Base-by-base conservation (phyloP, 2,888 invertebrate species). In the Metopia argyrocephala region DNA sequence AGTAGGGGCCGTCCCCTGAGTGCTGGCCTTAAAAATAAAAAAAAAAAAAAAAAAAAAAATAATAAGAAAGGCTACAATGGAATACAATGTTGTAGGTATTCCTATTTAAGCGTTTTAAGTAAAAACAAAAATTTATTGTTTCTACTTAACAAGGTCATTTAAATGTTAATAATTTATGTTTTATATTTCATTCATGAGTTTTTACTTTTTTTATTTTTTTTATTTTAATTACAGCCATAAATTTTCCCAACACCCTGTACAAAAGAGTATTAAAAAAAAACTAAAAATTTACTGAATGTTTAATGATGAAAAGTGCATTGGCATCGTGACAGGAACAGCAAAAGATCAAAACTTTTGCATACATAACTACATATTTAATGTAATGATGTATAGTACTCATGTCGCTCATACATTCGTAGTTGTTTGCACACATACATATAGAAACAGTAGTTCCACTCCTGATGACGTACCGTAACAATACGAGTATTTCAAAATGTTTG, bases 71-170 rank as follows among this genome's bases (percentile, higher is more conserved):
- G n/a, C n/a, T n/a, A n/a, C n/a, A n/a, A n/a, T n/a, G n/a, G n/a
- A n/a, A n/a, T n/a, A n/a, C n/a, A n/a, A n/a, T n/a, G n/a, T n/a
- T n/a, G 38, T 38, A 38, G 38, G 9, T 15, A 15, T 38, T 0
- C 4, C 9, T 12, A 38, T 38, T 27, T 3, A 48, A 64, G 27
- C 23, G 20, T 61, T 69, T 59, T 48, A 5, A 46, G n/a, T n/a
- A n/a, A n/a, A n/a, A n/a, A 76, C 23, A 18, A 62, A 12, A 38
- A 76, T 76, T 76, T 69, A 69, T 69, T 61, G 21, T 46, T 64
- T 76, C 56, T 76, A 59, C 45, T 78, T 65, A 71, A 71, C 59
- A 78, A 71, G 70, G 76, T 70, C 70, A 70, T 52, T 70, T 54
- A 76, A 46, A 65, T 20, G 76, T 76, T 65, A 70, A 76, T 50